phyloP scores from a whole-genome alignment of 2,888 invertebrate species.

The Spisula solida region DNA sequence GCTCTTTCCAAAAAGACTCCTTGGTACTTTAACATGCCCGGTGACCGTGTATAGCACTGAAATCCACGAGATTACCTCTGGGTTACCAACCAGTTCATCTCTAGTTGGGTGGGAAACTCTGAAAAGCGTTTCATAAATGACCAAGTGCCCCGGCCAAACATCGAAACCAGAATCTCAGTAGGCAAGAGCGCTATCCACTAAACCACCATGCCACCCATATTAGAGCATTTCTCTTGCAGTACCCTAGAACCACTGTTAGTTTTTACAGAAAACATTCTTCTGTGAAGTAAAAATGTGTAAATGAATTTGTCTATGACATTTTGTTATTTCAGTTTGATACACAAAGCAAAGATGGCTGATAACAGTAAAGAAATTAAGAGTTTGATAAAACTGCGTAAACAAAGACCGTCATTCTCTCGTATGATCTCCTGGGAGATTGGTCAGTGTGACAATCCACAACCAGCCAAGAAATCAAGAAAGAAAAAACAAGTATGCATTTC shows the following conservation, averaged over 20 bases:
- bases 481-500: constrained; percentile 42
- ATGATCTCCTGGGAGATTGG: constrained; percentile 77
- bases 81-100: too few relatives aligned
- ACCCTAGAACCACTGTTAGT: neutral
- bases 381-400: constrained; percentile 60
- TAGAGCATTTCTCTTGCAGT: neutral
- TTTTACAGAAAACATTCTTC: neutral
- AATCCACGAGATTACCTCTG: too few relatives aligned
- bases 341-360: constrained; percentile 55
- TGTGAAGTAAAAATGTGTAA: too few relatives aligned
- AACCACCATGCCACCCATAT: neutral
- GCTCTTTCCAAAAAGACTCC: too few relatives aligned
- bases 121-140: too few relatives aligned
- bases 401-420: constrained; percentile 70
- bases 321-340: neutral
- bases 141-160: neutral
- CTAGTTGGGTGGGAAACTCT: too few relatives aligned
- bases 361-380: constrained; percentile 51
- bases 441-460: constrained; percentile 44
- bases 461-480: constrained; percentile 49
- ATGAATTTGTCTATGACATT: neutral
- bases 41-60: too few relatives aligned
- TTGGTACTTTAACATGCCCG: too few relatives aligned
- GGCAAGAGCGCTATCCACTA: neutral
- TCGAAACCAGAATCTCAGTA: neutral